A percentile compares a stretch with the other conserved stretches of the same genome.
Conservation (phyloP, 2,113 vertebrate species). For the Tachycineta bicolor region DNA sequence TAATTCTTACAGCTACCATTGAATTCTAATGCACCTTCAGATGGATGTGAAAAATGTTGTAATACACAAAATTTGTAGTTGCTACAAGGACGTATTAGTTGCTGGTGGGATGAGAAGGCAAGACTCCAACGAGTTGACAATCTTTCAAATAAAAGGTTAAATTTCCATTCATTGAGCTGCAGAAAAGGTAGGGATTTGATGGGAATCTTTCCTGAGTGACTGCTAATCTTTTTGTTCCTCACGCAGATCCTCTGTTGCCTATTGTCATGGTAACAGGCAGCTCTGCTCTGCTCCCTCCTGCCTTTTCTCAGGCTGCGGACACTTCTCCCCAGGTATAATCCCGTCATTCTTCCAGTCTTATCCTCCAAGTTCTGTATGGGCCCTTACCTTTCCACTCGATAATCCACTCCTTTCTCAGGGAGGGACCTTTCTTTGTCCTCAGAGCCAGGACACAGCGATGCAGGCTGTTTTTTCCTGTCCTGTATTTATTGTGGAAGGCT, state of each 20-base stretch:
- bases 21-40: neutral
- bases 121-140: neutral
- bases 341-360: neutral
- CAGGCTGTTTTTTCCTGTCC: neutral
- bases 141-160: neutral
- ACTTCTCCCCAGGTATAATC: neutral
- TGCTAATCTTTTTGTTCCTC: conserved; percentile 9
- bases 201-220: neutral
- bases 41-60: neutral
- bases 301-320: neutral
- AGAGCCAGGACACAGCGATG: neutral
- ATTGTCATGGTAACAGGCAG: conserved; percentile 61
- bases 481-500: neutral
- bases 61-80: neutral
- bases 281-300: neutral
- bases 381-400: neutral
- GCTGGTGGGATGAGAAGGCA: neutral
- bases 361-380: neutral
- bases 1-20: neutral
- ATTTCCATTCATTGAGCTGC: neutral
- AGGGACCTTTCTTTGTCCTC: neutral
- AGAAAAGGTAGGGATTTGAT: neutral
- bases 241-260: neutral
- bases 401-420: neutral
- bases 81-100: neutral